phyloP scores from a whole-genome alignment of 92 coral and sea anemone species.

The Parazoanthus swiftii region DNA sequence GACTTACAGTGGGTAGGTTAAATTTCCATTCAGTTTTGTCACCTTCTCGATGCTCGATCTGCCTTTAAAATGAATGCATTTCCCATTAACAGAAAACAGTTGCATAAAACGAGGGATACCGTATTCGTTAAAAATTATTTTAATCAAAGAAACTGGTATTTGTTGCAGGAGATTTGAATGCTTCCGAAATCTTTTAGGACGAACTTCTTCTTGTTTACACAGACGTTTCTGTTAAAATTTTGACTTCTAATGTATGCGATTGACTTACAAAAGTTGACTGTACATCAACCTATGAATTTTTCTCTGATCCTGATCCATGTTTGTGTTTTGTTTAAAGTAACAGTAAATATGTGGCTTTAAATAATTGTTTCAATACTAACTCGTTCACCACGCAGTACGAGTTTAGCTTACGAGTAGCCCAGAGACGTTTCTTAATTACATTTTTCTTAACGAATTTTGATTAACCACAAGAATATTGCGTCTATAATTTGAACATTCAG shows the following conservation, averaged over 20 bases:
- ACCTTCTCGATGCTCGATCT: background rate
- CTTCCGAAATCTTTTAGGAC: conserved; percentile 32
- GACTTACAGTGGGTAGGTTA: conserved; percentile 14
- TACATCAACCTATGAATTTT: background rate
- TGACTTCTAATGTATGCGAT: conserved; percentile 25
- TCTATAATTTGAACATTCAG: background rate
- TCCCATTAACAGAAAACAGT: conserved; percentile 1
- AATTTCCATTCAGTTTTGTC: background rate
- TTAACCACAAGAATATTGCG: conserved; percentile 6
- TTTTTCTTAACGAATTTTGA: background rate
- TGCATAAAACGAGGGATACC: background rate
- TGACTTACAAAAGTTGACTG: background rate
- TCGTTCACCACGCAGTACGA: background rate
- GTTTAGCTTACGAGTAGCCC: background rate
- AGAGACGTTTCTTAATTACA: background rate
- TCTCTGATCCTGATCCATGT: background rate
- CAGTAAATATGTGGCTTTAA: conserved; percentile 12
- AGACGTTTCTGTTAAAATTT: conserved; percentile 16
- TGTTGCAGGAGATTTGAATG: background rate
- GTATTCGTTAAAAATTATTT: conserved; percentile 1
- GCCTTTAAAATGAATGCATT: conserved; percentile 3
- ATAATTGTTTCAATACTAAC: background rate
- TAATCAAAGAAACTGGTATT: background rate
- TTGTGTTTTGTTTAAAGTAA: conserved; percentile 18
- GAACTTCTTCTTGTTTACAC: conserved; percentile 29